Evolutionary conservation across 2,888 invertebrate species (phyloP), one percentile per base, ranked within the genome.

Genomic region (Acrocera orbiculus): DNA sequence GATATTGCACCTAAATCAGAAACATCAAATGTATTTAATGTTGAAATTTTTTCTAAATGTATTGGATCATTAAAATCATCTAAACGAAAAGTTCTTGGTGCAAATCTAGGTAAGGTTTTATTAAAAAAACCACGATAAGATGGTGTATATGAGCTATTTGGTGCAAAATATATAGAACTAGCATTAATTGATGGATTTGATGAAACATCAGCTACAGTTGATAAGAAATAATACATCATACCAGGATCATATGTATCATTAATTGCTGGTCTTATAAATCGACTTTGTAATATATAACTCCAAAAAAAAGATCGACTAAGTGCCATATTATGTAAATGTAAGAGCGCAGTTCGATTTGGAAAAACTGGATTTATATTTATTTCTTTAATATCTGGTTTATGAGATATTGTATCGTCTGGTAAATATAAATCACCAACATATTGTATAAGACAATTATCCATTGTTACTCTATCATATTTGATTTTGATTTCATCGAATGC

Each of bases 41-140:
- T 95, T 0, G 95, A 95, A 46, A 92, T 89, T 53, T 92, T 73
- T 55, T 93, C 85, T 45, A 86, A 61, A 63, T 95, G 95, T 34
- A 93, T 87, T 0, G 95, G 92, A 58, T 96, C 93, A 53, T 90
- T 90, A 50, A 89, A 92, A 58, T 92, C 90, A 53, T 92, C 90
- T 19, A 79, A 73, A 40, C 90, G 69, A 55, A 74, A 90, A 0
- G 93, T 87, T 52, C 92, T 69, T 0, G 95, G 95, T 1, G 92
- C 96, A 59, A 95, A 96, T 43, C 86, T 65, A 0, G 86, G 85
- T 60, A 95, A 71, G 0, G 95, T 95, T 57, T 85, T 89, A 55
- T 96, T 96, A 66, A 93, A 93, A 62, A 92, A 89, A 16, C 90
- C 90, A 56, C 85, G 68, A 53, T 90, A 93, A 3, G 89, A 92